Conservation (phyloP, 1,140 invertebrate species). For the Drosophila saltans region DNA sequence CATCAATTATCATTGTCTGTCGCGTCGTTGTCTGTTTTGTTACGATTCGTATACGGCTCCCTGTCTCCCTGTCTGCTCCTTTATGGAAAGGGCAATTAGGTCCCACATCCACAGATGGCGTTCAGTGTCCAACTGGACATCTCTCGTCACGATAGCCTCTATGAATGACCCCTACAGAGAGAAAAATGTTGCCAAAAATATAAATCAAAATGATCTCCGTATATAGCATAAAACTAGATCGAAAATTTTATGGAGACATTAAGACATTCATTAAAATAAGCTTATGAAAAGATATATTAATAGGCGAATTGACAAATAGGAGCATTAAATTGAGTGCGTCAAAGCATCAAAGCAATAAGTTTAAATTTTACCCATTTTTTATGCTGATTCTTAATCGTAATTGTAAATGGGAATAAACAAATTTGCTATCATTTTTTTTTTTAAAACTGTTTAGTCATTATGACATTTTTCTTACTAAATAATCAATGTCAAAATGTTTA, state of each 20-base stretch:
- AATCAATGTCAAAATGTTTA: neutral
- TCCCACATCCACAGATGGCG: neutral
- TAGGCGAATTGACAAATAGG: no score
- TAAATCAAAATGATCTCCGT: no score
- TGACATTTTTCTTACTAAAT: neutral
- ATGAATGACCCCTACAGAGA: neutral
- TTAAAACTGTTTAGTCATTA: neutral
- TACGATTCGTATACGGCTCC: neutral
- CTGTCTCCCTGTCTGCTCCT: neutral
- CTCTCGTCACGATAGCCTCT: neutral
- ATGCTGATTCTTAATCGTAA: no score
- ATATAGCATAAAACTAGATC: no score
- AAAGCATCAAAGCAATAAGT: no score
- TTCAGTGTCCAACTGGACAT: constrained; percentile 4
- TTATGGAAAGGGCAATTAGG: neutral
- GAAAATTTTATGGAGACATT: no score
- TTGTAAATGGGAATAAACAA: neutral
- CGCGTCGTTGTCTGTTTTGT: neutral
- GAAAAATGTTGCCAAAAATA: neutral
- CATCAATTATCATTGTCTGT: constrained; percentile 11
- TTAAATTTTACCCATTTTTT: no score
- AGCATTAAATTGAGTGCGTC: no score
- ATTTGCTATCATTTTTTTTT: neutral
- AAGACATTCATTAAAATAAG: no score
- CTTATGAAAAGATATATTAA: no score